Base-by-base conservation (phyloP, 2,888 invertebrate species). In the Osmoderma eremita region DNA sequence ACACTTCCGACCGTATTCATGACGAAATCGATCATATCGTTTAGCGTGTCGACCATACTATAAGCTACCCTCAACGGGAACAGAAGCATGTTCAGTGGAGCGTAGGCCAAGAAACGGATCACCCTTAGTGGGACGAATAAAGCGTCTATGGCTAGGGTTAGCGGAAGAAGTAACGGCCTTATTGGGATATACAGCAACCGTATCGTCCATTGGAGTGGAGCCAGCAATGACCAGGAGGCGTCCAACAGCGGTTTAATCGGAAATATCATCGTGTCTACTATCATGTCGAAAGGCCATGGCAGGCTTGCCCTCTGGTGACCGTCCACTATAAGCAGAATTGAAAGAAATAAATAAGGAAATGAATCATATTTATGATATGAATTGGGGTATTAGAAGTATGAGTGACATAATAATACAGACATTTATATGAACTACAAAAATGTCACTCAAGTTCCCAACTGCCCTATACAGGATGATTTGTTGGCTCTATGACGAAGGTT, bases 51-150 rank as follows among this genome's bases (percentile, higher is more conserved):
- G 22, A 39, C 13, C 6, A 18, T 22, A n/a, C 13, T 3, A 90
- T 67, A 86, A 90, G 69, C 3, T 13, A 58, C 17, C 45, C 67
- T 15, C n/a, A 67, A 18, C 12, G 67, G 67, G 17, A 54, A 22
- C 10, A 54, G n/a, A 6, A 67, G 36, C 8, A 53, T 45, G 17
- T 67, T 45, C 6, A 54, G n/a, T n/a, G 67, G 63, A 10, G 48
- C 12, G 12, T 63, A 54, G 13, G 63, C 17, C 13, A 67, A 20
- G 38, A 17, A 48, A 3, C 67, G 50, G 13, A 67, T 38, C 3
- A 67, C 17, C 20, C 48, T 49, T 22, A 63, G 20, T 15, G 63
- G 63, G 12, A 24, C n/a, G 8, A 42, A 1, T 2, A 51, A 0
- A 4, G 39, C 13, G 41, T 45, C 13, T 5, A 51, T 12, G 24